Percentiles rank a stretch among this genome's conserved stretches.
Conservation (phyloP, 2,797 vertebrate genomes). For the Lutjanus argentimaculatus region DNA sequence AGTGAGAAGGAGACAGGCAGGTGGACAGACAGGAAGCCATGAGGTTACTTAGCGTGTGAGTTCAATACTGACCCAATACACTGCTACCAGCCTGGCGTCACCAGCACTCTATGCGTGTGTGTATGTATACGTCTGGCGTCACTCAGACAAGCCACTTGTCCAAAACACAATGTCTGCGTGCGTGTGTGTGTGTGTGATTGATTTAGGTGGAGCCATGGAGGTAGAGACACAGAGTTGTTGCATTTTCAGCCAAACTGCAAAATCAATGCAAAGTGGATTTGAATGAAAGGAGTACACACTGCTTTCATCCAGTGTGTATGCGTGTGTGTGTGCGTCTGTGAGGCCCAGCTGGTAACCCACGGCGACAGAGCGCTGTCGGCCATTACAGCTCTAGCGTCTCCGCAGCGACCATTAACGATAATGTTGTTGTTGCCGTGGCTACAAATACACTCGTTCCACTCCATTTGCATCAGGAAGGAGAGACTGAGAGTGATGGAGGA, state of each 20-base stretch:
- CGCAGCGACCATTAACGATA: constrained; percentile 76
- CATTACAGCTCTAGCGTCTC: constrained; percentile 76
- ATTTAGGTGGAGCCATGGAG: constrained; percentile 77
- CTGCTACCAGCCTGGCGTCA: constrained; percentile 75
- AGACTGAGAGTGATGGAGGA: neutral
- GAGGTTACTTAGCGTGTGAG: constrained; percentile 71
- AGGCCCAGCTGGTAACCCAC: constrained; percentile 67
- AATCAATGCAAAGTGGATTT: constrained; percentile 84
- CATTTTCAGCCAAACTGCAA: constrained; percentile 82
- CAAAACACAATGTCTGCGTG: constrained; percentile 51
- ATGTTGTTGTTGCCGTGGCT: constrained; percentile 80
- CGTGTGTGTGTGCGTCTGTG: constrained; percentile 34
- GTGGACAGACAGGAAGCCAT: constrained; percentile 43
- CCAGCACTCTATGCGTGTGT: constrained; percentile 41
- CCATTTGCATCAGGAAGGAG: constrained; percentile 69
- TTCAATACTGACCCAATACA: constrained; percentile 75
- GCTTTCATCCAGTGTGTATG: constrained; percentile 54
- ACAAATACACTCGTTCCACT: constrained; percentile 73
- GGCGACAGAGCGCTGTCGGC: constrained; percentile 75
- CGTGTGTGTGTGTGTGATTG: constrained; percentile 65
- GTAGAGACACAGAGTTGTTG: constrained; percentile 77
- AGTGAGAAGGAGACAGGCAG: constrained; percentile 20
- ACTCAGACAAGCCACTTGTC: constrained; percentile 69
- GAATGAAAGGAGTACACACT: constrained; percentile 72
- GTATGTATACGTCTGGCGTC: constrained; percentile 68